Base-by-base conservation (phyloP, 2,797 vertebrate genomes). In the Cephalopachus bancanus region DNA sequence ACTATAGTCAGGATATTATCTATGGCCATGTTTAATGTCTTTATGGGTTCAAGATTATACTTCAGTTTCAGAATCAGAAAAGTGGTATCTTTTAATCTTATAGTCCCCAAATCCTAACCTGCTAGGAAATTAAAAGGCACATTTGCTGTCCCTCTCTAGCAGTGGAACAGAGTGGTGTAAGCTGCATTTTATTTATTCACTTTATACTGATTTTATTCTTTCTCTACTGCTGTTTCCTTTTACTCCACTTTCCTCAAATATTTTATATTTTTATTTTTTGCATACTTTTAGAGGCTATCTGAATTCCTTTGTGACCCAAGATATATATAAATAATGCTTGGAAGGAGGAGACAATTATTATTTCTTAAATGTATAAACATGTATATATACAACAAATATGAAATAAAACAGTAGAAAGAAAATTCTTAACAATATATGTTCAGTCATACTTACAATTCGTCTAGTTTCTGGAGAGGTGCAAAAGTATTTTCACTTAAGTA, bases 391-490 rank as follows among this genome's bases (percentile, higher is more conserved):
- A 89, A 28, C 60, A 96, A 89, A 69, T 72, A 30, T 24, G 49
- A 90, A 93, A 55, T 92, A 87, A 90, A 88, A 91, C 7, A 81
- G 19, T 49, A 71, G 57, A 76, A 83, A 67, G 12, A 88, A 44
- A 80, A 90, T 69, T 95, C 15, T 65, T 84, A 86, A 59, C 14
- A 69, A 53, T 85, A 19, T 28, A 55, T 64, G 4, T 89, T 78
- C 95, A 72, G 90, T 96, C 20, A 97, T 62, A 99, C 99, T 99
- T 98, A 99, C 99, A 99, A 97, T 98, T 99, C 99, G 90, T 99
- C 99, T 60, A 99, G 98, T 97, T 99, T 99, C 57, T 98, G 99
- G 51, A 99, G 99, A 94, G 99, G 98, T 22, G 99, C 99, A 96
- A 99, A 99, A 26, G 99, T 99, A 93, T 99, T 99, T 96, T 99